phyloP scores from a whole-genome alignment of 2,888 invertebrate genomes.

The Drosophila pseudotalamancana region DNA sequence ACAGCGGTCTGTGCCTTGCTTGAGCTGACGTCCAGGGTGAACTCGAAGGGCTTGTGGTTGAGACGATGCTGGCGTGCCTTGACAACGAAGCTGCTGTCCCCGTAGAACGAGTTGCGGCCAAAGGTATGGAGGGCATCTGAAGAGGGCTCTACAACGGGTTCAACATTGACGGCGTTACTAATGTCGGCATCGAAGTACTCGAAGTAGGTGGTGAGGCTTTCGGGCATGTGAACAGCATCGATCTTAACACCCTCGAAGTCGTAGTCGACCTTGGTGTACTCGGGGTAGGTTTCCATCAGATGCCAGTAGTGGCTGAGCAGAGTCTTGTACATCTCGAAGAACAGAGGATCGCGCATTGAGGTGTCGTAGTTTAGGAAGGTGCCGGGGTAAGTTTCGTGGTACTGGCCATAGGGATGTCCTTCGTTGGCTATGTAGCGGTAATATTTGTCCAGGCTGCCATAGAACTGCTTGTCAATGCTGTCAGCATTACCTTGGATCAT shows the following conservation, averaged over 20 bases:
- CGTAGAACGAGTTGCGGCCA: slow-evolving; percentile 79
- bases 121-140: slow-evolving; percentile 66
- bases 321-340: slow-evolving; percentile 89
- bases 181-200: slow-evolving; percentile 89
- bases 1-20: slow-evolving; percentile 87
- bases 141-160: slow-evolving; percentile 80
- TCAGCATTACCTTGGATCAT: slow-evolving; percentile 86
- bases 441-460: slow-evolving; percentile 85
- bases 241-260: slow-evolving; percentile 88
- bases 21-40: slow-evolving; percentile 86
- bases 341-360: slow-evolving; percentile 89
- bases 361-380: slow-evolving; percentile 88
- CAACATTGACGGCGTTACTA: slow-evolving; percentile 83
- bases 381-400: slow-evolving; percentile 76
- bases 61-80: slow-evolving; percentile 87
- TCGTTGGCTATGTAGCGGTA: slow-evolving; percentile 86
- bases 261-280: slow-evolving; percentile 87
- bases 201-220: slow-evolving; percentile 89
- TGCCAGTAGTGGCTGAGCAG: slow-evolving; percentile 86
- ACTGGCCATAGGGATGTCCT: slow-evolving; percentile 75
- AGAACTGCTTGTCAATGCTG: slow-evolving; percentile 85
- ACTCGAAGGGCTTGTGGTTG: slow-evolving; percentile 88
- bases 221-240: slow-evolving; percentile 86
- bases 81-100: slow-evolving; percentile 84
- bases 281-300: slow-evolving; percentile 87